Evolutionary conservation across 2,888 invertebrate genomes (phyloP), one percentile per base, ranked within the genome.

Genomic region (Hartigia nigra): DNA sequence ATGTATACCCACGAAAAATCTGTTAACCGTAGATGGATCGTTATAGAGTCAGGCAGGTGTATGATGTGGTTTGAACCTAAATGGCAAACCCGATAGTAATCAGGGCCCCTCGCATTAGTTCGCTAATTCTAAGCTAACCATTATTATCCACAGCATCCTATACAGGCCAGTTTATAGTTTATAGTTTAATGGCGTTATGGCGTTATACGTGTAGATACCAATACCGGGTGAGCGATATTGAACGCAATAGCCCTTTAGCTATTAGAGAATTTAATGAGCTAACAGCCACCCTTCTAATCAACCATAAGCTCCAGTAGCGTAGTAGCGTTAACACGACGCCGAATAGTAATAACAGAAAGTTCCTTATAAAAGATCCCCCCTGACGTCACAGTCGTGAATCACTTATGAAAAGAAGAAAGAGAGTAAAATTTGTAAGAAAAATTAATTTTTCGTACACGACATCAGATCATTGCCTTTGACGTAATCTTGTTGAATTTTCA

Each of bases 41-140:
- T 81, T 85, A 72, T 72, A 32, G 55, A 36, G 12, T 39, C 69
- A 78, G 84, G 86, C 89, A 89, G 89, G 88, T 89, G 89, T 84
- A 82, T 83, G 82, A 84, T 80, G 84, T 81, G 82, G 81, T 83
- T 84, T 80, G 78, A 77, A 76, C 78, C 82, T 86, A 87, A 88
- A 89, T 84, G 84, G 83, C 84, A 80, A 84, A 77, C 78, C 81
- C 83, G 87, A 89, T 89, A 86, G 82, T 81, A 77, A 89, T 89
- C 89, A 81, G 80, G 77, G 77, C 77, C 76, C 79, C 74, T 77
- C 78, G 82, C 83, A 88, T 88, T 88, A 86, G 86, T 84, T 80
- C 79, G 84, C 87, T 87, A 87, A 88, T 88, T 89, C 85, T 82
- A 82, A 84, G 78, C 83, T 80, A 82, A 84, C 82, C 82, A 82